Evolutionary conservation across 2,888 invertebrate genomes (phyloP).

Genomic region (Andrena trimmerana): DNA sequence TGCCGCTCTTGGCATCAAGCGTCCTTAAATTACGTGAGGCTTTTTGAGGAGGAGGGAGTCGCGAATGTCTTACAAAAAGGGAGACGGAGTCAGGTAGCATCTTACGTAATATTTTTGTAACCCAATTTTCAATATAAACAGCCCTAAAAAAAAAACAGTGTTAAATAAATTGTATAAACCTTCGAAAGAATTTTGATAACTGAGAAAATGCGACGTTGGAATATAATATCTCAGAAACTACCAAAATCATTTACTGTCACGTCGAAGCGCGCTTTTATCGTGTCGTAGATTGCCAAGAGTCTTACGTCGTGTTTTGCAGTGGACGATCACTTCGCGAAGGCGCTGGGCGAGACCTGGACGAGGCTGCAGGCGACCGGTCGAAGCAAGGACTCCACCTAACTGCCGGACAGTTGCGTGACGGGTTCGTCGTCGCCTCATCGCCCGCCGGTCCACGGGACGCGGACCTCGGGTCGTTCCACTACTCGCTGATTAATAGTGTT

Average conservation of each 20-base stretch:
- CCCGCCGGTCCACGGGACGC: not conserved
- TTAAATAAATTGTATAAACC: no score
- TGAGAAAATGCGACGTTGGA: no score
- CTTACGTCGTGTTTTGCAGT: conserved; percentile 70
- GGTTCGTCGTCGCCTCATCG: conserved; percentile 23
- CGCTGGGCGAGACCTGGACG: conserved; percentile 84
- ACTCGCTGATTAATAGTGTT: conserved; percentile 64
- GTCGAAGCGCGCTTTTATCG: not conserved
- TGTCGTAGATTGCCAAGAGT: not conserved
- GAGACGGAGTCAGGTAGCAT: no score
- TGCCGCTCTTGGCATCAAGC: no score
- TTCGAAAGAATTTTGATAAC: no score
- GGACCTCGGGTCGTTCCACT: conserved; percentile 56
- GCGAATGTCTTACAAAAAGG: no score
- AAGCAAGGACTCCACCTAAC: conserved; percentile 82
- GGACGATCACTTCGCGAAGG: conserved; percentile 84
- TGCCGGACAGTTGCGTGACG: conserved; percentile 42
- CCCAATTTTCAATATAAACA: no score
- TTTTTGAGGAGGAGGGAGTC: no score
- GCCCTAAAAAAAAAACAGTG: no score
- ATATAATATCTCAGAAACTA: no score
- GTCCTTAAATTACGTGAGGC: no score
- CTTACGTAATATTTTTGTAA: no score
- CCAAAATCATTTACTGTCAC: not conserved
- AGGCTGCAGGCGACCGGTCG: conserved; percentile 82